Base-by-base conservation (phyloP, 2,113 vertebrate species). In the Pygoscelis antarcticus region DNA sequence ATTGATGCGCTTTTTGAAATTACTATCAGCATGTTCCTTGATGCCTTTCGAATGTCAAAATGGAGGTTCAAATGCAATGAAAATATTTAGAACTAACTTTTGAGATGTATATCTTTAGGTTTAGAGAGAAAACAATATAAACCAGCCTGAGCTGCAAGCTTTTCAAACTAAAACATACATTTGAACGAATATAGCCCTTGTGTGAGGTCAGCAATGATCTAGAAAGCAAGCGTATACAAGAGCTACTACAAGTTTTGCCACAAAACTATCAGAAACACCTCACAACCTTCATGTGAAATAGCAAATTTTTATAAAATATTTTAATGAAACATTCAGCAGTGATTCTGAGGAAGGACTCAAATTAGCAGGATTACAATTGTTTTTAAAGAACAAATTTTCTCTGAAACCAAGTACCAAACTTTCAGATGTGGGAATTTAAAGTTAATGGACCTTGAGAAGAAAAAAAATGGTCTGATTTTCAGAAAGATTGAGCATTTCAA, bases 11-110 rank as follows among this genome's bases (percentile, higher is more conserved):
- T 72, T 91, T 38, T 57, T 57, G 20, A 69, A 83, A 32, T 55
- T 57, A 54, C 32, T 90, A 83, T 29, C 38, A 86, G 34, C 27
- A 42, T 11, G 2, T 36, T 76, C 34, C 66, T 79, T 32, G 10
- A 44, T 42, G 34, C 51, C 40, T 86, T 92, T 83, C 40, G 77
- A 74, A 77, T 22, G 27, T 8, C 54, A 76, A 69, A 94, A 79
- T 0, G 23, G 21, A 85, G 7, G 16, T 83, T 65, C 36, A 76
- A 70, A 88, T 61, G 18, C 13, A 69, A 83, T 0, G 0, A 72
- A 88, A 71, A 36, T 49, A 72, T 8, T 80, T 55, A 34, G 70
- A 75, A 87, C 21, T 58, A 40, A n/a, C 55, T 83, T 96, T 57
- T 60, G 23, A 88, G 40, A 38, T 23, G 1, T 34, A 5, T 46